Conservation (phyloP, 2,113 vertebrate genomes). For the Stomatorhinus ivindoensis region DNA sequence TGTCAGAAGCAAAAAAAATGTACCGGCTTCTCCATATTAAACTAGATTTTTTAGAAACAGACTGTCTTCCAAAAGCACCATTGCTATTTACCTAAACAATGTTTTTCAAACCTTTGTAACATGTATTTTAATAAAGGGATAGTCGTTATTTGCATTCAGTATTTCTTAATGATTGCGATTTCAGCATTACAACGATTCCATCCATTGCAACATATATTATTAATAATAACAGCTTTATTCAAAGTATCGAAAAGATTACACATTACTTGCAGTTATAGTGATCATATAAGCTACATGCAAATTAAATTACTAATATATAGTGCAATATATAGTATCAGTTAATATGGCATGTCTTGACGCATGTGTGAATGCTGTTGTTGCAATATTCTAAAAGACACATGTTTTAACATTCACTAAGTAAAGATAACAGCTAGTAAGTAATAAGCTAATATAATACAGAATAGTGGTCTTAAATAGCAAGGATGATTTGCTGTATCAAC, state of each 20-base stretch:
- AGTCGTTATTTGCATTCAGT: neutral
- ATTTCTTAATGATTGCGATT: neutral
- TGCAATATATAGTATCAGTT: neutral
- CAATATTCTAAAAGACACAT: neutral
- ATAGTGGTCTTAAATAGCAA: neutral
- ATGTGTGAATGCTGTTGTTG: neutral
- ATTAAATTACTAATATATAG: neutral
- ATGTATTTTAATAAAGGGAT: neutral
- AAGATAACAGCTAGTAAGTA: neutral
- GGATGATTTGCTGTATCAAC: neutral
- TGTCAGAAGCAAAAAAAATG: neutral
- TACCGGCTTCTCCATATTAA: neutral
- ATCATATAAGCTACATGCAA: neutral
- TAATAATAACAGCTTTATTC: neutral
- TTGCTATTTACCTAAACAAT: neutral
- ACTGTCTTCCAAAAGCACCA: neutral
- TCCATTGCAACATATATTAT: neutral
- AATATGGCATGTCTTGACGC: neutral
- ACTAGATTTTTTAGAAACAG: neutral
- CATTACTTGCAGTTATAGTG: neutral
- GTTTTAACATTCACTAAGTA: neutral
- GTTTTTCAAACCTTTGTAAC: neutral
- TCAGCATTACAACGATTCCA: neutral
- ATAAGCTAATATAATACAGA: neutral
- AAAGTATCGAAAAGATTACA: neutral